Conservation (phyloP, 92 coral and sea anemone species). For the Parazoanthus atlanticus region DNA sequence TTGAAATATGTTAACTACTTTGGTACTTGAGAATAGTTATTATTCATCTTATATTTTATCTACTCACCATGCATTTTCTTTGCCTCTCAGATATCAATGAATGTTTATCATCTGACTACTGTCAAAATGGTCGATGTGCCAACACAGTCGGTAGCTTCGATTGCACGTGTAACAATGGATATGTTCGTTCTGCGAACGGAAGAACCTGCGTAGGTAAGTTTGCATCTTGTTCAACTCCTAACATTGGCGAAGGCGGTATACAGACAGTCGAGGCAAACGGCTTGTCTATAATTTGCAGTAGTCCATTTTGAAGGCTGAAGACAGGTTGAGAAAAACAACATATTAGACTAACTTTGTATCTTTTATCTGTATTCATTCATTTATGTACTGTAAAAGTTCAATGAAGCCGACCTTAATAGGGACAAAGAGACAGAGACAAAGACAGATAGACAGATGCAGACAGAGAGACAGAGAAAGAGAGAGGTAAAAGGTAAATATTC, state of each 20-base stretch:
- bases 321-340: too few species aligned
- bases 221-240: background rate
- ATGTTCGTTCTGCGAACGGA: constrained; percentile 57
- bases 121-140: constrained; percentile 81
- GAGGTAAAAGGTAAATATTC: too few species aligned
- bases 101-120: constrained; percentile 79
- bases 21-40: background rate
- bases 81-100: constrained; percentile 81
- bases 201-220: constrained; percentile 85
- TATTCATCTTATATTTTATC: background rate
- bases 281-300: too few species aligned
- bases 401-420: too few species aligned
- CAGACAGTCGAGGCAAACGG: background rate
- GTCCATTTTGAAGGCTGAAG: too few species aligned
- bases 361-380: too few species aligned
- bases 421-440: too few species aligned
- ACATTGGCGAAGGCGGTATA: background rate
- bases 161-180: constrained; percentile 82
- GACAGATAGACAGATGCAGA: too few species aligned
- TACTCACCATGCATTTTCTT: background rate
- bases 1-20: too few species aligned
- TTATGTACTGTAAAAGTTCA: too few species aligned
- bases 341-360: too few species aligned
- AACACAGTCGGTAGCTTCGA: constrained; percentile 83
- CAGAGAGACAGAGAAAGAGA: too few species aligned